Percentiles rank a stretch among this genome's conserved stretches.
Evolutionary conservation across 2,113 vertebrate genomes (phyloP).

Genomic region (Caloenas nicobarica): DNA sequence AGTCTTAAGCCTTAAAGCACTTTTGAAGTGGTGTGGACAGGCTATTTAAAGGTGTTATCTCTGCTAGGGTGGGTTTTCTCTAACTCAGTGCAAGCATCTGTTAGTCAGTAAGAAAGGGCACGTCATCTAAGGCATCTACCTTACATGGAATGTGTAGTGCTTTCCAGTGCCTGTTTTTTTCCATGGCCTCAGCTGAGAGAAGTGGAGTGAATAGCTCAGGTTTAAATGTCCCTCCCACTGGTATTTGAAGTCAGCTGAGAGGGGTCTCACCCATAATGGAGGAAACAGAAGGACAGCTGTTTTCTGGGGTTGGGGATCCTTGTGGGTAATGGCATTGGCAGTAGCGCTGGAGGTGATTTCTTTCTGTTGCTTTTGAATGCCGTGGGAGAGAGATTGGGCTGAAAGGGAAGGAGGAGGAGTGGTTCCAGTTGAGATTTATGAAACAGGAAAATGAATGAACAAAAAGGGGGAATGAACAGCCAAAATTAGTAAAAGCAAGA

Average conservation of each 20-base stretch:
- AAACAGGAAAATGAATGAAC: not conserved
- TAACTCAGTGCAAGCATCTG: not conserved
- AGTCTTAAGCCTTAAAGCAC: not conserved
- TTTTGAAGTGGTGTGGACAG: not conserved
- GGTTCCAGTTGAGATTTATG: not conserved
- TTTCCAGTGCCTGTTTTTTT: not conserved
- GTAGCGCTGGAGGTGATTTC: not conserved
- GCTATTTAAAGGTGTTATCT: not conserved
- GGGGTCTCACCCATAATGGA: not conserved
- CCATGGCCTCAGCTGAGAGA: not conserved
- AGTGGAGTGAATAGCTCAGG: not conserved
- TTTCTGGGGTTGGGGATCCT: not conserved
- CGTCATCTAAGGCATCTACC: not conserved
- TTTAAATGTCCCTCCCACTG: not conserved
- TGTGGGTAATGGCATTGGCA: not conserved
- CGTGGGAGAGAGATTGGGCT: not conserved
- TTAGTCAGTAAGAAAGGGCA: not conserved
- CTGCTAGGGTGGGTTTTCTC: not conserved
- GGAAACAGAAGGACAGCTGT: not conserved
- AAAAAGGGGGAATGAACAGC: not conserved
- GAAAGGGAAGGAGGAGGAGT: not conserved
- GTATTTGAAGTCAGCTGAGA: not conserved
- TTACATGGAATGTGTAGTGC: not conserved
- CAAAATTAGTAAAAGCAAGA: constrained; percentile 14
- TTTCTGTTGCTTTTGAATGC: not conserved